Base-by-base conservation (phyloP, 2,113 vertebrate species). In the Trichechus manatus region DNA sequence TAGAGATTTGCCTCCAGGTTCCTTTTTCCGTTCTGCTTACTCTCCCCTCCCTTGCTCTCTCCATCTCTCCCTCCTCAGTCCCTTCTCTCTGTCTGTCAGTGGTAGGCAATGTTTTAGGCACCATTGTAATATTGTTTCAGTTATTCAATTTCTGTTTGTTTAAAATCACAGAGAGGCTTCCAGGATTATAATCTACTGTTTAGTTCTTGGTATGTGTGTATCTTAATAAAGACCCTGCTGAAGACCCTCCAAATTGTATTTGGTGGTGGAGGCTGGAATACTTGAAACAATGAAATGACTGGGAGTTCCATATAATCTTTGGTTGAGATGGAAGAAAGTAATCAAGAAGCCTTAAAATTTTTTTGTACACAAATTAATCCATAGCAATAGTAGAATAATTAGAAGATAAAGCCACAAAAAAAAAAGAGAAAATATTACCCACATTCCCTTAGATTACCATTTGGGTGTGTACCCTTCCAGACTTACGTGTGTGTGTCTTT, bases 261-360 rank as follows among this genome's bases (percentile, higher is more conserved):
- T 91, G 29, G 25, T 75, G 25, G 39, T 91, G 27, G n/a, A 42
- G 31, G 9, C 78, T 95, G 86, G 79, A 84, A 85, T 44, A 86
- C 19, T 56, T 86, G 31, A 97, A 96, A 39, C 63, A 93, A 56
- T 42, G n/a, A 89, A 91, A 75, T 95, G 83, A 91, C 59, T 83
- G 42, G 70, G 89, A 39, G 63, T 59, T 96, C 87, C 31, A 14
- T 59, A 59, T 89, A 79, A 78, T 50, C 22, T 93, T 88, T 82
- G 8, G 13, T 29, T 83, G 59, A 83, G 70, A n/a, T 20, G 31
- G 66, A 93, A 83, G 83, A 92, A 97, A 83, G 79, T 39, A 64
- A 82, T 74, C 61, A 82, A 92, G 56, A 96, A 91, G 9, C 75
- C 59, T 78, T 88, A 39, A 74, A 70, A 75, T 17, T 39, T 66